These are phyloP conservation scores for Phyllotreta striolata DNA, from an alignment of 2,888 invertebrate genomes.

Conservation along the genomic window DNA sequence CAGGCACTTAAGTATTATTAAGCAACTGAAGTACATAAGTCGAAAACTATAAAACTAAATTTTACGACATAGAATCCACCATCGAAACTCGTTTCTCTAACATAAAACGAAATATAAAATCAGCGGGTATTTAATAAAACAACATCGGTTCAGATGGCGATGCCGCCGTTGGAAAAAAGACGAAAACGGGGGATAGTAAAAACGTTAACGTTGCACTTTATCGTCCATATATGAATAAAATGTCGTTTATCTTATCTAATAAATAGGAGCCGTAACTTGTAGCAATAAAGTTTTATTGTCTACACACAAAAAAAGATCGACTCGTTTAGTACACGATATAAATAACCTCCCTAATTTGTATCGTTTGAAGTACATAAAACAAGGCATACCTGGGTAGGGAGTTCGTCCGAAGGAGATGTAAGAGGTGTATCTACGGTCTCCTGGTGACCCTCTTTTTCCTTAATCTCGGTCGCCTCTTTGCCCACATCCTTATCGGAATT, in stretches of 20 bases:
- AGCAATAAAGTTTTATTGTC: constrained; percentile 19
- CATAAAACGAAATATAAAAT: constrained; percentile 34
- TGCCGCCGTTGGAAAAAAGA: not conserved
- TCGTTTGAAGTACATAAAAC: too few species aligned
- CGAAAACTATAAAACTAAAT: too few species aligned
- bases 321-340: not conserved
- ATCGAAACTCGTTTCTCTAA: not conserved
- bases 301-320: not conserved
- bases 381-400: constrained; percentile 49
- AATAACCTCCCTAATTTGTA: too few species aligned
- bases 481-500: constrained; percentile 66
- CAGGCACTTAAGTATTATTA: too few species aligned
- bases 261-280: constrained; percentile 19
- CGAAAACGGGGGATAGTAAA: constrained; percentile 15
- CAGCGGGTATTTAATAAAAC: constrained; percentile 36
- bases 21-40: too few species aligned
- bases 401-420: constrained; percentile 63
- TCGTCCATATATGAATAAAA: constrained; percentile 20
- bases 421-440: constrained; percentile 65
- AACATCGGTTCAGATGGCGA: constrained; percentile 28
- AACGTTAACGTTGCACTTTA: constrained; percentile 25
- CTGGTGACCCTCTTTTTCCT: constrained; percentile 69
- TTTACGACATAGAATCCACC: too few species aligned
- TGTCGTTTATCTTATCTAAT: constrained; percentile 27
- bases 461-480: constrained; percentile 68